Evolutionary conservation across 2,888 invertebrate genomes (phyloP).

Genomic region (Drosophila incognita): DNA sequence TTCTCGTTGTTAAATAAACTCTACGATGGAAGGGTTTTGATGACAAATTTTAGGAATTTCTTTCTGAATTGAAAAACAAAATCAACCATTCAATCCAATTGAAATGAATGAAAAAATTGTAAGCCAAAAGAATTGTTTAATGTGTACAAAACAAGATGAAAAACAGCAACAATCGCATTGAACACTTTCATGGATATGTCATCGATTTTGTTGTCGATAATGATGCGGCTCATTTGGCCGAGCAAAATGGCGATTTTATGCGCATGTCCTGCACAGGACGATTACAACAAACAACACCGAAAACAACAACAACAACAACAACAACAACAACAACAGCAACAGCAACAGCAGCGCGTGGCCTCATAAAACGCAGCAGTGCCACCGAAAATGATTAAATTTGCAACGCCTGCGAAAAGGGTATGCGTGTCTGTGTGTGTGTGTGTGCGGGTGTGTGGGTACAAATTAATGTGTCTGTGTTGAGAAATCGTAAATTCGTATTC

Average conservation of each 20-base stretch:
- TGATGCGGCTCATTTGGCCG: conserved; percentile 69
- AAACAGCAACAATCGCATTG: conserved; percentile 11
- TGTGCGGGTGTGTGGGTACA: neutral
- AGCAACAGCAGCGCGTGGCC: conserved; percentile 36
- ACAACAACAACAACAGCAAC: neutral
- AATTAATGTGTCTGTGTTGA: conserved; percentile 13
- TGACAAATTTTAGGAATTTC: neutral
- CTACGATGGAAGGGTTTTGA: too few relatives aligned
- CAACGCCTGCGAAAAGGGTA: conserved; percentile 31
- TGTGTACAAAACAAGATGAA: conserved; percentile 21
- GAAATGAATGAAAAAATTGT: neutral
- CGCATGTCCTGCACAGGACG: conserved; percentile 4
- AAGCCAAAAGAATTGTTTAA: neutral
- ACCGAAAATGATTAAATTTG: conserved; percentile 65
- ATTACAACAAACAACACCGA: neutral
- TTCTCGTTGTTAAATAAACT: neutral
- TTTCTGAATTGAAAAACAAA: neutral
- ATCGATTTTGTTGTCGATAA: conserved; percentile 60
- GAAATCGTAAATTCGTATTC: conserved; percentile 46
- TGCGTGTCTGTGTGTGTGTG: neutral
- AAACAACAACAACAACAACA: neutral
- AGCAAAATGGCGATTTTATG: conserved; percentile 54
- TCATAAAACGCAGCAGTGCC: conserved; percentile 57
- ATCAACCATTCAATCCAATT: neutral
- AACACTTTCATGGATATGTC: conserved; percentile 47